phyloP scores from a whole-genome alignment of 2,888 invertebrate species.

The Acheta domesticus region DNA sequence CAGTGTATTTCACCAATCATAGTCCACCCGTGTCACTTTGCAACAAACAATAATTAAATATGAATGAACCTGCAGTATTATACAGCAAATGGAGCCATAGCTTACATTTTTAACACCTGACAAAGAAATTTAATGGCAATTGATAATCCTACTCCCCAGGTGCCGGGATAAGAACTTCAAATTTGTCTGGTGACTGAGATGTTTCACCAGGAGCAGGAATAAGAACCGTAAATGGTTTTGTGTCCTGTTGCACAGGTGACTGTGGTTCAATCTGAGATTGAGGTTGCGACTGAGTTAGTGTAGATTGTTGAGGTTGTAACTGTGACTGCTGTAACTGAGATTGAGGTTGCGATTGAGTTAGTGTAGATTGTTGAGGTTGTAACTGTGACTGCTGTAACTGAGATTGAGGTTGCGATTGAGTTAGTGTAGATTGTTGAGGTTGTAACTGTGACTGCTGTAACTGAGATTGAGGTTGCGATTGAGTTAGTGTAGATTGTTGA shows the following conservation, averaged over 20 bases:
- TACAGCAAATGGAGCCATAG: neutral
- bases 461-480: neutral
- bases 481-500: neutral
- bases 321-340: neutral
- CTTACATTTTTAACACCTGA: neutral
- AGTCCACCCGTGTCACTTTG: too few relatives aligned
- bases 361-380: neutral
- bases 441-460: neutral
- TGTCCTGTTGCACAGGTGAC: neutral
- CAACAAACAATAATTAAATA: neutral
- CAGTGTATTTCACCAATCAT: too few relatives aligned
- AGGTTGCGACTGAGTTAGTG: neutral
- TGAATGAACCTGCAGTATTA: neutral
- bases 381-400: neutral
- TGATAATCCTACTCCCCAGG: neutral
- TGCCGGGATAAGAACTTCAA: constrained; percentile 22
- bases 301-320: too few relatives aligned
- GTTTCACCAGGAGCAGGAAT: constrained; percentile 19
- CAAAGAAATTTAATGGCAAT: neutral
- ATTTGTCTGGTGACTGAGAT: neutral
- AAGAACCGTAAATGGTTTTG: constrained; percentile 5
- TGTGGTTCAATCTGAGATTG: neutral
- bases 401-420: neutral
- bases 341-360: neutral
- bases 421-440: too few relatives aligned